Evolutionary conservation across 2,888 invertebrate species (phyloP), one percentile per base, ranked within the genome.

Genomic region (Heteromurus nitidus): DNA sequence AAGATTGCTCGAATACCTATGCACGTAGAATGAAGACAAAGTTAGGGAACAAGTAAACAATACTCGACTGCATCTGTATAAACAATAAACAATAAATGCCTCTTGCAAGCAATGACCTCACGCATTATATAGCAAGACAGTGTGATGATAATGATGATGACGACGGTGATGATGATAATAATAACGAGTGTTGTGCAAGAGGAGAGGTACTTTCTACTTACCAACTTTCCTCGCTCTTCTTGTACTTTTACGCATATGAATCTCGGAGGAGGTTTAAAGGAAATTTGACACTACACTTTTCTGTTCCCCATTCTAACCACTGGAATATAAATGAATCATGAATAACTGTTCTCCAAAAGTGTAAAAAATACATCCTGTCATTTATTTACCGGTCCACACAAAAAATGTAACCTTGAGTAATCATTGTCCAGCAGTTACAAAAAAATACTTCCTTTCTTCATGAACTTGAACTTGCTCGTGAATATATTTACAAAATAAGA

Each of bases 51-150:
- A 55, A 9, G 22, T 55, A 24, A 20, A 55, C 55, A 55, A 55
- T 24, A 55, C 55, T 24, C 24, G 55, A 9, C 30, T 62, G 62
- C 62, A 64, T 11, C 42, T 18, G 42, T 64, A 18, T 36, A 42
- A 64, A 42, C 18, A 42, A 42, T 64, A 42, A 64, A 64, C 64
- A 64, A 64, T 64, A 64, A 64, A 64, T 42, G 42, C 42, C 22
- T 18, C 64, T 42, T 36, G 42, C 64, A 64, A 64, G 64, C 64
- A 64, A 64, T 64, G 64, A 64, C 64, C 64, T 64, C 64, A 64
- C 64, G 64, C 64, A 64, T 64, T 64, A 36, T 64, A 62, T 50
- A 50, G 3, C 3, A 5, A 50, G 50, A 36, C 36, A 5, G n/a
- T 11, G 50, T 50, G n/a, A n/a, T 30, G 3, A 18, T n/a, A 55